These are phyloP conservation scores for Periphyllus acericola DNA, from an alignment of 2,888 invertebrate species.

Conservation along the genomic window DNA sequence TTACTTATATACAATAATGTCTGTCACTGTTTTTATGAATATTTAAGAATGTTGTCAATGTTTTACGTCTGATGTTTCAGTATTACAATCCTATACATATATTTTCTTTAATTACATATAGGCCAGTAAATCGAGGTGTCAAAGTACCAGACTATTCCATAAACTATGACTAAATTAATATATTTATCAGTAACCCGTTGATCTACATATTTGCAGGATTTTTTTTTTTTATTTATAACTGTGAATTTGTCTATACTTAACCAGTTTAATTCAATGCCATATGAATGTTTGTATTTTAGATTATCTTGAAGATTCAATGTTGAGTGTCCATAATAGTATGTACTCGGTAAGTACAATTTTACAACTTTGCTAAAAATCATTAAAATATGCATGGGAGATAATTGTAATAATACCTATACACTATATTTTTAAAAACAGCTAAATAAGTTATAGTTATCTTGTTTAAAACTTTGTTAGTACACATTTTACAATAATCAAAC, in stretches of 20 bases:
- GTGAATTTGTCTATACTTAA: slow-evolving; percentile 18
- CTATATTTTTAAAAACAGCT: background rate
- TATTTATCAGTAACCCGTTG: background rate
- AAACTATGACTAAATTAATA: background rate
- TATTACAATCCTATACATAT: background rate
- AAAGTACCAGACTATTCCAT: background rate
- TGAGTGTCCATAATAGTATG: background rate
- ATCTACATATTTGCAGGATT: slow-evolving; percentile 1
- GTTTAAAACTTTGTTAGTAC: background rate
- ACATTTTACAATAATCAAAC: background rate
- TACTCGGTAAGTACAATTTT: background rate
- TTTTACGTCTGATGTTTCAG: background rate
- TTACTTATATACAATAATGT: too few relatives aligned
- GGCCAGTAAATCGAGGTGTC: background rate
- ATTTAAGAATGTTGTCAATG: background rate
- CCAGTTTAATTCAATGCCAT: background rate
- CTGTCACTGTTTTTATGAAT: slow-evolving; percentile 11
- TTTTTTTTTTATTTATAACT: slow-evolving; percentile 30
- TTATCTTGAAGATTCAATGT: slow-evolving; percentile 2
- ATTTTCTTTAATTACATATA: slow-evolving; percentile 12
- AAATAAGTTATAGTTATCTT: background rate
- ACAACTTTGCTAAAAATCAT: background rate
- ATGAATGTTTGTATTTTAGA: slow-evolving; percentile 1
- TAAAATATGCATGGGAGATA: too few relatives aligned
- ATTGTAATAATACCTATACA: background rate